Base-by-base conservation (phyloP, 2,797 vertebrate species). In the Diplodus sargus region DNA sequence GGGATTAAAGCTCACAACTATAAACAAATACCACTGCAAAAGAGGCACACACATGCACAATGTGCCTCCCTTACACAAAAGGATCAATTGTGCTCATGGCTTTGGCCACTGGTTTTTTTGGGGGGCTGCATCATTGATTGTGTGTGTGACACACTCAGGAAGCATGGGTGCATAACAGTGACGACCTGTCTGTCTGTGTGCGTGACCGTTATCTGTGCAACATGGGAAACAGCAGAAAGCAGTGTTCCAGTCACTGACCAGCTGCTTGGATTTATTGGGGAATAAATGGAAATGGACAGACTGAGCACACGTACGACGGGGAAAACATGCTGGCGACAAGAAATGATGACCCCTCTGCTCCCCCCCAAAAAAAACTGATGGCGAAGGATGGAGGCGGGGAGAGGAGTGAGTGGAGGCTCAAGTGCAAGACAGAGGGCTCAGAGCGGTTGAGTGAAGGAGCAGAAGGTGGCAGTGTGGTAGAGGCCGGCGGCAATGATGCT, bases 241-340 rank as follows among this genome's bases (percentile, higher is more conserved):
- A 85, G 80, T 78, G 84, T 86, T 92, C 88, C 88, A 84, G 83
- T 81, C 78, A 85, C 47, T 85, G 82, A 83, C 54, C 85, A 82
- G 81, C 68, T 79, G 72, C 82, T 84, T 54, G 86, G 77, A 89
- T 88, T 82, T 86, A 89, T 85, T 77, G 76, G 51, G 68, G 76
- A 76, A 71, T 81, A 89, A 91, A 91, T 85, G 74, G 75, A 84
- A 87, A 88, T 74, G 76, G 88, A 90, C 85, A 81, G 81, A 83
- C 54, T 3, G 1, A 48, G 58, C 70, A 78, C 63, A 51, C 58
- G 39, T 58, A 76, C 69, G 52, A 71, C 22, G 60, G 61, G 68
- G 25, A 6, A 69, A 86, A 78, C 70, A 70, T 65, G 64, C 47
- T 45, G 81, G 72, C 69, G 66, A 28, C 63, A 28, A 74, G 60